These are phyloP conservation scores for Tenualosa thibaudeaui DNA, from an alignment of 2,797 vertebrate genomes.

Conservation along the genomic window DNA sequence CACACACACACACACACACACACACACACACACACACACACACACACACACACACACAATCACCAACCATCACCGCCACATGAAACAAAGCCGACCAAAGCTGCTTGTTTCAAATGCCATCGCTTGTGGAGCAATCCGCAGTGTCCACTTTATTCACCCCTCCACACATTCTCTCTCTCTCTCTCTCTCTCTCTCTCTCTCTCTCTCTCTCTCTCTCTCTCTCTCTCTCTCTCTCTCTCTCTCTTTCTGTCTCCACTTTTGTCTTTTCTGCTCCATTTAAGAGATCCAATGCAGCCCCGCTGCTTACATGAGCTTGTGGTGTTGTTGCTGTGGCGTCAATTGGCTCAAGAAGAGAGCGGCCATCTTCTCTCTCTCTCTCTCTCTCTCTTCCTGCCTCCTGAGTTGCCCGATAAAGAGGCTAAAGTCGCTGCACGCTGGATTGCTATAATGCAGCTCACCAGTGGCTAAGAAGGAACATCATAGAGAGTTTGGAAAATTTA, in stretches of 20 bases:
- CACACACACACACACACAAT: conserved; percentile 13
- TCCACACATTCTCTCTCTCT: conserved; percentile 29
- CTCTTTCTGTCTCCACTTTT: background rate
- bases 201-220: conserved; percentile 11
- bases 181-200: background rate
- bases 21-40: background rate
- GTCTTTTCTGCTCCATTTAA: background rate
- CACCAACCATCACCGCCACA: conserved; percentile 37
- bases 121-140: conserved; percentile 33
- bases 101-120: conserved; percentile 32
- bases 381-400: background rate
- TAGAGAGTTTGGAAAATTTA: background rate
- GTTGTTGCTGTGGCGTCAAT: background rate
- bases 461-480: background rate
- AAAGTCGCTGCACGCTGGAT: background rate
- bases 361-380: background rate
- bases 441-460: background rate
- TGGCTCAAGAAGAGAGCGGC: background rate
- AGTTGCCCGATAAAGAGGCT: background rate
- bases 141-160: conserved; percentile 57
- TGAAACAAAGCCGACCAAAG: conserved; percentile 37
- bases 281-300: background rate
- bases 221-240: background rate
- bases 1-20: conserved; percentile 5
- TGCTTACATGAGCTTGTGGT: background rate